A percentile compares a stretch with the other conserved stretches of the same genome.
Conservation (phyloP, 2,113 vertebrate species). For the Rhombomys opimus region DNA sequence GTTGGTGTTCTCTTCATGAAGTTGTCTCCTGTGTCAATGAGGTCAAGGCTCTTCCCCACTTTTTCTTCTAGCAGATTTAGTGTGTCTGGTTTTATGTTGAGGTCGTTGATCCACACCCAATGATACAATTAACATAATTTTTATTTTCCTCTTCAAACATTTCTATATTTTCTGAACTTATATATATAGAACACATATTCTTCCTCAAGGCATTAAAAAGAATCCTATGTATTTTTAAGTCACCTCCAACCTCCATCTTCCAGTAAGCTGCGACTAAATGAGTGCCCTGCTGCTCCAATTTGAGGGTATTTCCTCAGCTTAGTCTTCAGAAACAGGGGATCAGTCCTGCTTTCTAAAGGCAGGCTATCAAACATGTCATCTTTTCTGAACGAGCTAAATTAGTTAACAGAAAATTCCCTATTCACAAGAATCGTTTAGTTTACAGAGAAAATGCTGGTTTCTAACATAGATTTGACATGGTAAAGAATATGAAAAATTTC, state of each 20-base stretch:
- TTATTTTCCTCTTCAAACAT: neutral
- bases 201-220: neutral
- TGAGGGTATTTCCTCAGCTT: slow-evolving; percentile 59
- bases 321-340: slow-evolving; percentile 31
- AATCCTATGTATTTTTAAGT: neutral
- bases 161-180: slow-evolving; percentile 31
- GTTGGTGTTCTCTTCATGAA: too few species aligned
- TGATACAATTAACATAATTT: slow-evolving; percentile 15
- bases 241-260: neutral
- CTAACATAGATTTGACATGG: slow-evolving; percentile 58
- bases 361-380: slow-evolving; percentile 59
- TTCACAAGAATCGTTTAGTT: slow-evolving; percentile 55
- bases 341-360: slow-evolving; percentile 63
- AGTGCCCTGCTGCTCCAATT: slow-evolving; percentile 55
- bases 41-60: too few species aligned
- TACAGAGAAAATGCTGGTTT: slow-evolving; percentile 64
- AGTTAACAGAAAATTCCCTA: slow-evolving; percentile 50
- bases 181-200: neutral
- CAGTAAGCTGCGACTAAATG: slow-evolving; percentile 24
- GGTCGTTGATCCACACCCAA: neutral
- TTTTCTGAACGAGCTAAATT: slow-evolving; percentile 62
- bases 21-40: too few species aligned
- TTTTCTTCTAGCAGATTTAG: too few species aligned
- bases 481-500: slow-evolving; percentile 52
- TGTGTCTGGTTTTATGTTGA: too few species aligned